phyloP scores from a whole-genome alignment of 2,113 vertebrate genomes.

The Columba janthina region DNA sequence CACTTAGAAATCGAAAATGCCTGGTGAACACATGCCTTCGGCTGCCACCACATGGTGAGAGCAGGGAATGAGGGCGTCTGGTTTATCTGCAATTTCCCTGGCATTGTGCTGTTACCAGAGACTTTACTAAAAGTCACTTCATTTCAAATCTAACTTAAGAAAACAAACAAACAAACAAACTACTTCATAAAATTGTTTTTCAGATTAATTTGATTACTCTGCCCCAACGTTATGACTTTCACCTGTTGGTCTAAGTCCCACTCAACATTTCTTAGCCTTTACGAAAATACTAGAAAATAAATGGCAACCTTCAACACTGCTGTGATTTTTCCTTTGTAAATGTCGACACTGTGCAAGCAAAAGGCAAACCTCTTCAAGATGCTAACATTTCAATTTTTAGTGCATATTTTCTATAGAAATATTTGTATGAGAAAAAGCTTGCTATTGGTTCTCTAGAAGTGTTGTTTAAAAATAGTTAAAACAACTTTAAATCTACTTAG shows the following conservation, averaged over 20 bases:
- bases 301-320: not conserved
- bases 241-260: not conserved
- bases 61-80: not conserved
- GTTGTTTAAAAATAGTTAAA: not conserved
- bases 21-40: constrained; percentile 68
- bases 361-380: not conserved
- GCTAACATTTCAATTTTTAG: not conserved
- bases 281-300: not conserved
- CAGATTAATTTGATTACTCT: not conserved
- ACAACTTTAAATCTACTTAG: not conserved
- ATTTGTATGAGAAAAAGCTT: not conserved
- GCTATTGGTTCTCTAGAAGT: not conserved
- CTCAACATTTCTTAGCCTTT: not conserved
- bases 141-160: not conserved
- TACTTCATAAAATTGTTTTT: not conserved
- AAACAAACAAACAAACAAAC: not conserved
- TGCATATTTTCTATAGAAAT: not conserved
- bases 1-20: not conserved
- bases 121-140: not conserved
- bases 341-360: not conserved
- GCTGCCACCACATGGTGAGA: constrained; percentile 77
- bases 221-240: not conserved
- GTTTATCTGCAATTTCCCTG: not conserved
- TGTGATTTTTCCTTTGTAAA: not conserved
- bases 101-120: not conserved